Evolutionary conservation across 2,797 vertebrate species (phyloP), one percentile per base, ranked within the genome.

Genomic region (Choloepus didactylus): DNA sequence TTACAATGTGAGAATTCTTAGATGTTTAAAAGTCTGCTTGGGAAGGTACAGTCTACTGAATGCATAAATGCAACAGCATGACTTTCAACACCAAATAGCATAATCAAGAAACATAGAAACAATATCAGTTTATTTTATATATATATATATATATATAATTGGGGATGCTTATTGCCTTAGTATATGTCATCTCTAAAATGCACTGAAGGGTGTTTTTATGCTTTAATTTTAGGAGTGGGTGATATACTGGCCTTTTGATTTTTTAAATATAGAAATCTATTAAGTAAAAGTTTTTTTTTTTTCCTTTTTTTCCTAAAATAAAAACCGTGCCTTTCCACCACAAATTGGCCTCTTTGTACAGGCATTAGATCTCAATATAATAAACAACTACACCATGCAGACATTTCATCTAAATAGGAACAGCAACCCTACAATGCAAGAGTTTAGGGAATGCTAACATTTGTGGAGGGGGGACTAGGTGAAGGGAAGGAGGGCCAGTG

Each of bases 191-290:
- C 41, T 62, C 0, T n/a, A 73, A 87, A 59, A 69, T 8, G 23
- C 41, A 54, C 0, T n/a, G 41, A 80, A 23, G 4, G 6, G 1
- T 75, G 9, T 51, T 44, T 56, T 85, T 85, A 16, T 79, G 12
- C 72, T 94, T 72, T 86, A 69, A 85, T 60, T 94, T 82, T 85
- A 86, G 54, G 16, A 69, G 9, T 82, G 31, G n/a, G 38, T 91
- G 82, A 95, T 75, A 4, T 25, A 76, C 31, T 41, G 8, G 15
- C 49, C 41, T 86, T 76, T 88, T 60, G 18, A 60, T 73, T 80
- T 86, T 83, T 88, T 77, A 51, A 59, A 56, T 49, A 3, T 69
- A 91, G 21, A 94, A 67, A 62, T 62, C 31, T 76, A 82, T 27
- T 77, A 89, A 81, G 6, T 31, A 54, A 62, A 66, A 77, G 35